Evolutionary conservation across 2,888 invertebrate genomes (phyloP).

Genomic region (Disparrhopalites patrizii): DNA sequence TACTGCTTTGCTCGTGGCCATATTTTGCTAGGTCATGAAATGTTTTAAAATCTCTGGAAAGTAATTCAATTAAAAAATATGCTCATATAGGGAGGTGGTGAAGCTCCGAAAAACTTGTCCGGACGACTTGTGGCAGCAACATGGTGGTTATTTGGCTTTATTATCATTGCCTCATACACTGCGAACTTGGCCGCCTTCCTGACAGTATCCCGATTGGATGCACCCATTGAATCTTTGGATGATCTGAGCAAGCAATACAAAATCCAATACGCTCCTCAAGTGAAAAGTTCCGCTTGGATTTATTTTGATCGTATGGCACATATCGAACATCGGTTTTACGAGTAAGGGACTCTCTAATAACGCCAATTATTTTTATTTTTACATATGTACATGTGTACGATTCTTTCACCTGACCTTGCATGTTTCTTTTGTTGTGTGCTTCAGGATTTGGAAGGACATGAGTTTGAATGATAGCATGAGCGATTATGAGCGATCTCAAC

Average conservation of each 20-base stretch:
- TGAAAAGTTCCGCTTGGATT: slow-evolving; percentile 82
- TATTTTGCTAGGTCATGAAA: too few relatives aligned
- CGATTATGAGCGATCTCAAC: slow-evolving; percentile 82
- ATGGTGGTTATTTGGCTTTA: slow-evolving; percentile 99
- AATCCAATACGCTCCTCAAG: slow-evolving; percentile 88
- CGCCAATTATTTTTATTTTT: too few relatives aligned
- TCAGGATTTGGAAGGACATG: slow-evolving; percentile 96
- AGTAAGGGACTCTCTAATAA: too few relatives aligned
- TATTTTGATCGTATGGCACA: slow-evolving; percentile 95
- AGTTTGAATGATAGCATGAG: slow-evolving; percentile 88
- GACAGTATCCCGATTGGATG: slow-evolving; percentile 82
- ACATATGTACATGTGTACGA: too few relatives aligned
- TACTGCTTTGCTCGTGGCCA: too few relatives aligned
- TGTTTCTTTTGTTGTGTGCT: too few relatives aligned
- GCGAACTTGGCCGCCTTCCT: slow-evolving; percentile 97
- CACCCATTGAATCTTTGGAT: slow-evolving; percentile 87
- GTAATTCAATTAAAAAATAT: too few relatives aligned
- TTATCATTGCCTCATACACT: slow-evolving; percentile 97
- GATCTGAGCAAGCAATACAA: slow-evolving; percentile 94
- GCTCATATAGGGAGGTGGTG: slow-evolving; percentile 73
- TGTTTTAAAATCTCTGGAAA: too few relatives aligned
- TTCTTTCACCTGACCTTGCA: too few relatives aligned
- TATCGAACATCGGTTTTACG: slow-evolving; percentile 90
- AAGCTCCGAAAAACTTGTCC: slow-evolving; percentile 92
- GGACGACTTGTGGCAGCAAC: slow-evolving; percentile 93